These are phyloP conservation scores for Mylabris phalerata DNA, from an alignment of 1,140 invertebrate genomes.

Conservation along the genomic window DNA sequence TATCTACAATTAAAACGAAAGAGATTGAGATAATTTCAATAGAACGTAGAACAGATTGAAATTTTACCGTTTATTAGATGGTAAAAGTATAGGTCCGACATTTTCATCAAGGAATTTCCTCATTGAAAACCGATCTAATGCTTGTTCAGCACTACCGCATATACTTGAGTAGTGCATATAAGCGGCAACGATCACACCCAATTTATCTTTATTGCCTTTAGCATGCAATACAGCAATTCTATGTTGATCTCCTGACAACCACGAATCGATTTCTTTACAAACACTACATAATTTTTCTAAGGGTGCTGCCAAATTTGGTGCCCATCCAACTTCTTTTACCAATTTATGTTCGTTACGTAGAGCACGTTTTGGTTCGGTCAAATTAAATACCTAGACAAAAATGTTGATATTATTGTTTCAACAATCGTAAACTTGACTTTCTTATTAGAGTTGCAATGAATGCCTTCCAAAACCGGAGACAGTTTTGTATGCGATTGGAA, in stretches of 20 bases:
- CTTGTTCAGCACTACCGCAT: constrained; percentile 81
- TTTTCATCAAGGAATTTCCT: constrained; percentile 83
- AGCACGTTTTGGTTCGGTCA: constrained; percentile 59
- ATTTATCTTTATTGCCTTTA: constrained; percentile 66
- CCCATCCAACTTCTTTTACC: constrained; percentile 76
- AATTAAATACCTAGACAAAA: constrained; percentile 73
- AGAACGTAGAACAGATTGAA: neutral
- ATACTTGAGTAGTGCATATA: constrained; percentile 94
- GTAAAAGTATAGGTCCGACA: constrained; percentile 68
- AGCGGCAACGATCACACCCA: constrained; percentile 81
- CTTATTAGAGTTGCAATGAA: no score
- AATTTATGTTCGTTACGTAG: constrained; percentile 53
- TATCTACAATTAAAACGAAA: constrained; percentile 55
- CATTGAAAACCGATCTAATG: constrained; percentile 87
- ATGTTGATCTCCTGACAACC: constrained; percentile 73
- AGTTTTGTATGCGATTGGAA: no score
- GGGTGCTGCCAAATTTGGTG: constrained; percentile 77
- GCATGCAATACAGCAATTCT: constrained; percentile 80
- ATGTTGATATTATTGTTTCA: no score
- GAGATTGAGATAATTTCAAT: neutral
- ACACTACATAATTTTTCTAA: constrained; percentile 82
- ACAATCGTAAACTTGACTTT: no score
- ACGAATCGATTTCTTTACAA: constrained; percentile 88
- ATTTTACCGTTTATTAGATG: constrained; percentile 80
- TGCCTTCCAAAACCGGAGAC: no score